Conservation (phyloP, 2,888 invertebrate genomes). For the Cerastis leucographa region DNA sequence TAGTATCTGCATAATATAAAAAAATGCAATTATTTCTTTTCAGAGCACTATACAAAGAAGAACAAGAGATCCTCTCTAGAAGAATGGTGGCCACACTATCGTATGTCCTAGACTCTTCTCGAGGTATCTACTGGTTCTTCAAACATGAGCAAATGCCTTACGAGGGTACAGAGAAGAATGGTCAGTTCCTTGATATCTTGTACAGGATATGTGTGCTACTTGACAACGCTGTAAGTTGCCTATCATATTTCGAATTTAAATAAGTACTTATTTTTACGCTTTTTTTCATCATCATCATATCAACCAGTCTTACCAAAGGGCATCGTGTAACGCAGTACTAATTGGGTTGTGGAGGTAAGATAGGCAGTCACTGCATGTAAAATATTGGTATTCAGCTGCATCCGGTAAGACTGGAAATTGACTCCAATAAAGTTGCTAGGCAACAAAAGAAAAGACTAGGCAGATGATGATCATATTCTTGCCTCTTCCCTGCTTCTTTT, state of each 20-base stretch:
- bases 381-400: no score
- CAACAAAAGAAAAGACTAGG: no score
- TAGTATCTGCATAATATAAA: neutral
- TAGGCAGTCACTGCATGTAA: no score
- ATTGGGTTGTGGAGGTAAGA: no score
- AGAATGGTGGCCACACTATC: constrained; percentile 74
- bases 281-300: no score
- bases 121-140: constrained; percentile 63
- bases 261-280: no score
- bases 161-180: constrained; percentile 17
- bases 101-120: constrained; percentile 69
- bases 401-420: no score
- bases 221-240: constrained; percentile 79
- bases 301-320: no score
- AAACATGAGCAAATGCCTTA: constrained; percentile 58
- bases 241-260: neutral
- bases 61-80: constrained; percentile 81
- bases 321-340: no score
- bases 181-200: constrained; percentile 69
- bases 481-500: no score
- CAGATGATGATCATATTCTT: no score
- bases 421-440: no score
- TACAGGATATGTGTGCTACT: constrained; percentile 77
- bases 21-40: constrained; percentile 69
- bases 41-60: constrained; percentile 82